Evolutionary conservation across 2,888 invertebrate species (phyloP), one percentile per base, ranked within the genome.

Genomic region (Melangyna quadrimaculata): DNA sequence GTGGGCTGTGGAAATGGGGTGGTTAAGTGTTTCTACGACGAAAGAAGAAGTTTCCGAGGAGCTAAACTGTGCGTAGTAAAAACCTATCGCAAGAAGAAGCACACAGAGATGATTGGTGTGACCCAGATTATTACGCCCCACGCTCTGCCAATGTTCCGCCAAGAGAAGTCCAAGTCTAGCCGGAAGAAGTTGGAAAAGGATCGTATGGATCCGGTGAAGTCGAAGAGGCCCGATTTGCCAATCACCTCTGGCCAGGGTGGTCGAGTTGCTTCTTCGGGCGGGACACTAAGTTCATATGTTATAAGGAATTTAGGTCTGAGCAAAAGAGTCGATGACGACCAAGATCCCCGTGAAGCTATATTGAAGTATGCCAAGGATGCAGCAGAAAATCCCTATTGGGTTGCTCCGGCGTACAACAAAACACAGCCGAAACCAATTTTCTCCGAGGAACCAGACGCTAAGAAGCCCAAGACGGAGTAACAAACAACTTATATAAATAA

Each of bases 61-160:
- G 98, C 98, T 0, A 97, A 97, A 89, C 91, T 98, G 1, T 98
- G 98, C 90, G 96, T 96, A 4, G 95, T 96, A 0, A 98, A 98
- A 91, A 94, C 94, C 0, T 95, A 95, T 88, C 94, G 96, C 70
- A 97, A 96, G 90, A 95, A 95, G 29, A 96, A 96, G 88, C 95
- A 96, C 5, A 94, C 96, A 0, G 98, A 98, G 92, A 95, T 98
- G 74, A 95, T 98, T 70, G 96, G 97, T 67, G 95, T 96, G 0
- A 97, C 98, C 88, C 97, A 98, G 90, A 97, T 99, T 51, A 98
- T 99, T 10, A 98, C 99, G 0, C 99, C 98, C 0, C 98, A 99
- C 90, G 98, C 99, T 0, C 92, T 99, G 78, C 99, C 99, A 0
- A 93, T 99, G 92, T 99, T 99, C 93, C 94, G 98, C 37, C 97